Evolutionary conservation across 2,113 vertebrate genomes (phyloP), one percentile per base, ranked within the genome.

Genomic region (Gyps fulvus): DNA sequence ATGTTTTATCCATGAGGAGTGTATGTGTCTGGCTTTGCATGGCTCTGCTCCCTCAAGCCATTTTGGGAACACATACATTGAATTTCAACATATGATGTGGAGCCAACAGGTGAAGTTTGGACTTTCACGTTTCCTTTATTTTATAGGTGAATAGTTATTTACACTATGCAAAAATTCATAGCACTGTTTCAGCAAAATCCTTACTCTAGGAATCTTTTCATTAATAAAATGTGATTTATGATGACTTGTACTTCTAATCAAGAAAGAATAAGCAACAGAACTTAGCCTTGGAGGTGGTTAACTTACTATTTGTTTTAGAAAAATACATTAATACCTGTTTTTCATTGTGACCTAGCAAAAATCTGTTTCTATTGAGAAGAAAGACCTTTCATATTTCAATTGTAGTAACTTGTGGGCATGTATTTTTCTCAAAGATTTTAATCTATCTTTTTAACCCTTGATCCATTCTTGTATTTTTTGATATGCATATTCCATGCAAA

Each of bases 11-110:
- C 14, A 5, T 9, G 34, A 71, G 9, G 20, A 49, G 15, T 22
- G 31, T 54, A 27, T 67, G 17, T 38, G 20, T 26, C 43, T 67
- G 79, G 8, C 34, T 85, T 71, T 74, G 36, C 40, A 6, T 26
- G 21, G 15, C 34, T 73, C 25, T 81, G 27, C n/a, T 85, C 7
- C 27, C 32, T 74, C 32, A 32, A 62, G 15, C 32, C 15, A 19
- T 9, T 66, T 26, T 78, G 27, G 36, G 65, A 74, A 19, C 11
- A 16, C 0, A 0, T 29, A 58, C 5, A 6, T 0, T 63, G 29
- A 32, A 42, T 89, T 91, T 66, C 52, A 70, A 19, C 11, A 10
- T 11, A 6, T 6, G 45, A 49, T 62, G 3, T 71, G 34, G 25
- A 90, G 22, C 14, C n/a, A 83, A 43, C 10, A 42, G 27, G 19